Percentiles rank a stretch among this genome's conserved stretches.
phyloP scores from a whole-genome alignment of 2,888 invertebrate genomes.

The Drosophila monieri region DNA sequence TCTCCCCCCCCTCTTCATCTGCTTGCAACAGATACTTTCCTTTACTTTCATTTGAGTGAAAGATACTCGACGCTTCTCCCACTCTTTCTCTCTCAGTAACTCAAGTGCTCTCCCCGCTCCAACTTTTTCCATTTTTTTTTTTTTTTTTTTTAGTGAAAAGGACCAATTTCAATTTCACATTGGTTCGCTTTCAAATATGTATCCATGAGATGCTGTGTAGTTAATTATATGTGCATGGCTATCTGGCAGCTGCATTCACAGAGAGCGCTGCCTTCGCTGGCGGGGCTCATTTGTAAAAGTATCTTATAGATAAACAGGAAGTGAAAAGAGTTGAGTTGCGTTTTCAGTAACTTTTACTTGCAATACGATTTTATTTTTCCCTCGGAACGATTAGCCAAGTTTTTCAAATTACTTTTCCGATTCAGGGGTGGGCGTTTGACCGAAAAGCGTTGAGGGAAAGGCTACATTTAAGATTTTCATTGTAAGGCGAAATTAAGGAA shows the following conservation, averaged over 20 bases:
- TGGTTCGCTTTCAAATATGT: conserved; percentile 62
- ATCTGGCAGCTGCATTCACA: conserved; percentile 45
- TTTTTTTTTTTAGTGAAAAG: conserved; percentile 68
- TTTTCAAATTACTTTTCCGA: conserved; percentile 37
- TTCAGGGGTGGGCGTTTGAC: conserved; percentile 30
- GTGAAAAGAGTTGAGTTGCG: conserved; percentile 43
- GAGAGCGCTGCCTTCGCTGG: conserved; percentile 15
- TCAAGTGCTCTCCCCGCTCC: conserved; percentile 14
- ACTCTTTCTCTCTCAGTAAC: background rate
- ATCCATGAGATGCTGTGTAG: conserved; percentile 52
- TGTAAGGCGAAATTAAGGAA: conserved; percentile 22
- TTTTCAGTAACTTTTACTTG: conserved; percentile 43
- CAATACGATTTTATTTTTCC: conserved; percentile 28
- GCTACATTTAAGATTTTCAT: conserved; percentile 34
- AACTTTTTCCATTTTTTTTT: conserved; percentile 57
- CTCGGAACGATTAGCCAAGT: conserved; percentile 28
- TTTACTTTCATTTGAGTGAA: conserved; percentile 79
- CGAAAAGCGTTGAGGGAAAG: conserved; percentile 33
- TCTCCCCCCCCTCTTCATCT: conserved; percentile 22
- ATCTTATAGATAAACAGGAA: conserved; percentile 63
- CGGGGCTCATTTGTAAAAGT: conserved; percentile 50
- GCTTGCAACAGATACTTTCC: conserved; percentile 61
- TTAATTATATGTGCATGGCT: conserved; percentile 58
- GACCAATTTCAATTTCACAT: conserved; percentile 72
- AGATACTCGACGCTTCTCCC: conserved; percentile 51